Base-by-base conservation (phyloP, 2,113 vertebrate species). In the Amphilophus citrinellus region DNA sequence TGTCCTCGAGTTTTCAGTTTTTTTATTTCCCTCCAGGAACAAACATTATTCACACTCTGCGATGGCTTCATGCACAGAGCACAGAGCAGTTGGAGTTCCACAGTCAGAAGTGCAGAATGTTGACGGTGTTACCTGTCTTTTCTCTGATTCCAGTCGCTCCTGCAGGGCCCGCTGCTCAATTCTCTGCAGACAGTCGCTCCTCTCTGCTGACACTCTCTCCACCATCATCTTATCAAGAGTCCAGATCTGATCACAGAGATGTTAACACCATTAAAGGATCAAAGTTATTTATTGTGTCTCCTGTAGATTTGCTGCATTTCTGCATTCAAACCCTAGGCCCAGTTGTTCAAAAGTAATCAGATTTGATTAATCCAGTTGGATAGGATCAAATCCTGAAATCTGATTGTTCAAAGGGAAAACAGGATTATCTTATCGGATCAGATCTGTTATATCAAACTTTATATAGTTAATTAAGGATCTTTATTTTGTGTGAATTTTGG, bases 191-290 rank as follows among this genome's bases (percentile, higher is more conserved):
- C 98, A 99, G 92, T 98, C 96, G 0, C 95, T 96, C 87, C 96
- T 96, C 94, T 99, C 98, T 1, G 98, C 98, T 0, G 97, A 97
- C 57, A 98, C 96, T 4, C 98, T 91, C 95, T 99, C 98, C 3
- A 96, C 86, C 76, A 97, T 98, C 22, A 99, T 95, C 94, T 99
- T 99, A 89, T 99, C 98, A 47, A 99, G 90, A 80, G 98, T 96
- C 18, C 94, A 96, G 68, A 99, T 95, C 98, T 99, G 91, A 62
- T 13, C 2, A 58, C 47, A 77, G 7, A 44, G n/a, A 44, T 9
- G 15, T 0, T 13, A 17, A 71, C 42, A 11, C 42, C 5, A 2
- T 50, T 71, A 50, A 71, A 71, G 47, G 17, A 30, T 7, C 13
- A 56, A n/a, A 47, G 6, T 53, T 53, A 32, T 32, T 27, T 30